Evolutionary conservation across 2,113 vertebrate species (phyloP).

Genomic region (Phalacrocorax carbo): DNA sequence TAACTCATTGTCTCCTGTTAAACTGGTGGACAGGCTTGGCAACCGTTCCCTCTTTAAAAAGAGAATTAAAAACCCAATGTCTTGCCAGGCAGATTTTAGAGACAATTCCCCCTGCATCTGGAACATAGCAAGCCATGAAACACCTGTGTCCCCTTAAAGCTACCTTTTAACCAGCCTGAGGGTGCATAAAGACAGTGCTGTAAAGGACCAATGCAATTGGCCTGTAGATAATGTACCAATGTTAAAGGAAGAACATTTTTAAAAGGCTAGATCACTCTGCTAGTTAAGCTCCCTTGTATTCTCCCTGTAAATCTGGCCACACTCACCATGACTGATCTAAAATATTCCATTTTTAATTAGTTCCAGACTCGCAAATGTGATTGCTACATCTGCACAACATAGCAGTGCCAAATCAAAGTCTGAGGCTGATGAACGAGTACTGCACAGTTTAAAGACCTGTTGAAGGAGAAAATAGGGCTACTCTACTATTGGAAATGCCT

Average conservation of each 20-base stretch:
- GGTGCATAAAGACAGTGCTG: background rate
- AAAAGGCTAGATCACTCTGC: slow-evolving; percentile 41
- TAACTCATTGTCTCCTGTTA: background rate
- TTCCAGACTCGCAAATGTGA: slow-evolving; percentile 74
- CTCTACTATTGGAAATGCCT: slow-evolving; percentile 52
- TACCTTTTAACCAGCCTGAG: background rate
- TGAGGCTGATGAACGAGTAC: slow-evolving; percentile 67
- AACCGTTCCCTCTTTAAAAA: background rate
- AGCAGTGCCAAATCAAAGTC: slow-evolving; percentile 77
- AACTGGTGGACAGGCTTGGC: slow-evolving; percentile 33
- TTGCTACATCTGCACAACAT: slow-evolving; percentile 68
- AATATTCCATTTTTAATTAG: slow-evolving; percentile 83
- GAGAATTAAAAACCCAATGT: background rate
- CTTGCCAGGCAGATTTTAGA: background rate
- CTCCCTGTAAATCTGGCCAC: slow-evolving; percentile 72
- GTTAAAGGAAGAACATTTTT: slow-evolving; percentile 53
- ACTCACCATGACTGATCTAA: slow-evolving; percentile 74
- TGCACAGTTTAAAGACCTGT: slow-evolving; percentile 65
- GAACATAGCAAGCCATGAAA: background rate
- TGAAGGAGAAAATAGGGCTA: slow-evolving; percentile 64
- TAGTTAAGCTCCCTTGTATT: slow-evolving; percentile 60
- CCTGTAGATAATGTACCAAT: slow-evolving; percentile 32
- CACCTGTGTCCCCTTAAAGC: background rate
- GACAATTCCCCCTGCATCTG: background rate
- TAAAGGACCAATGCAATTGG: background rate